These are phyloP conservation scores for Archips xylosteana DNA, from an alignment of 2,888 invertebrate species.

Conservation along the genomic window DNA sequence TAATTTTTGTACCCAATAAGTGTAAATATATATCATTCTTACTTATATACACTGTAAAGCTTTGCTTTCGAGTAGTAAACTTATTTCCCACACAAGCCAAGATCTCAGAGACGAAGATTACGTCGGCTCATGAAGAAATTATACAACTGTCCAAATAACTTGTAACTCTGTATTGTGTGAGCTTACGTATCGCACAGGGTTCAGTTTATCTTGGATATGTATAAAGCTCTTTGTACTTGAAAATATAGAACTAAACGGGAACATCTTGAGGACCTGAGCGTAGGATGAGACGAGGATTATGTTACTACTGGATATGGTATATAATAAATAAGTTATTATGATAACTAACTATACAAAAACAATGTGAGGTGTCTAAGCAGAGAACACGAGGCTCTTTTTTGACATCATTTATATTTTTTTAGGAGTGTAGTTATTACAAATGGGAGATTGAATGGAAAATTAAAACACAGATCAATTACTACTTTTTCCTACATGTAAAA, in stretches of 20 bases:
- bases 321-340: neutral
- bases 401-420: too few species aligned
- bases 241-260: constrained; percentile 60
- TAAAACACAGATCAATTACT: too few species aligned
- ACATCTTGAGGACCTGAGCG: constrained; percentile 55
- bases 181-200: neutral
- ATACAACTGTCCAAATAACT: constrained; percentile 45
- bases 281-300: constrained; percentile 52
- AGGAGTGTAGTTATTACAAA: too few species aligned
- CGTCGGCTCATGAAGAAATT: constrained; percentile 56
- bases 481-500: too few species aligned
- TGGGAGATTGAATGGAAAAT: too few species aligned
- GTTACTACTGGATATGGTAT: constrained; percentile 22
- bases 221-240: constrained; percentile 56
- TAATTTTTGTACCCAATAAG: too few species aligned
- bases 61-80: constrained; percentile 3
- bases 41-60: neutral
- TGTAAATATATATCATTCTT: too few species aligned
- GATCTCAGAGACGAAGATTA: constrained; percentile 42
- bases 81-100: constrained; percentile 56
- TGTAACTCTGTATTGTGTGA: constrained; percentile 1
- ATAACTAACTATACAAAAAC: too few species aligned
- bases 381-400: too few species aligned
- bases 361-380: too few species aligned
- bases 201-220: constrained; percentile 25